These are phyloP conservation scores for Caenorhabditis afra DNA, from an alignment of 2,888 invertebrate species.

Conservation along the genomic window DNA sequence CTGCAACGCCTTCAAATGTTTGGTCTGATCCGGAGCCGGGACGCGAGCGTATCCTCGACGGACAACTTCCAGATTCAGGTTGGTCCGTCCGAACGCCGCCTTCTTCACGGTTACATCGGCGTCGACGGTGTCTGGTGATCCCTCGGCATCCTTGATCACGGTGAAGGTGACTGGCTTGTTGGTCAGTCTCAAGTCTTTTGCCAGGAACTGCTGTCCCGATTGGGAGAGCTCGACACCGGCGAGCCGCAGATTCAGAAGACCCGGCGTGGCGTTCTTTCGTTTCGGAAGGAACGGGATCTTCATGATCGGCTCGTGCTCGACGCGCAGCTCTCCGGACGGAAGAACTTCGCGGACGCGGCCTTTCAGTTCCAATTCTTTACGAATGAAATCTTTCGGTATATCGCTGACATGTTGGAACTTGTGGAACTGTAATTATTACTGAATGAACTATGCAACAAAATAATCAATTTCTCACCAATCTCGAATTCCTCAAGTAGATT, in stretches of 20 bases:
- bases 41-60: conserved; percentile 80
- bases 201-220: conserved; percentile 75
- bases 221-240: conserved; percentile 79
- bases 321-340: conserved; percentile 73
- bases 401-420: conserved; percentile 77
- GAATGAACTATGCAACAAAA: background rate
- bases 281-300: conserved; percentile 73
- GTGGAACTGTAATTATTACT: conserved; percentile 71
- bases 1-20: conserved; percentile 78
- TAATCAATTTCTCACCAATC: conserved; percentile 66
- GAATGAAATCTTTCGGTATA: conserved; percentile 79
- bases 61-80: conserved; percentile 79
- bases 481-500: conserved; percentile 76
- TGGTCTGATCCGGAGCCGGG: conserved; percentile 72
- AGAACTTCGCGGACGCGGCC: conserved; percentile 75
- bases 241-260: conserved; percentile 75
- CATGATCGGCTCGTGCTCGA: conserved; percentile 78
- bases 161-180: conserved; percentile 77
- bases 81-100: conserved; percentile 74
- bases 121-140: conserved; percentile 72
- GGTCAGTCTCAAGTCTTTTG: conserved; percentile 74
- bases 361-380: conserved; percentile 77
- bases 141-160: conserved; percentile 74
- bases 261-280: conserved; percentile 64
- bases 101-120: conserved; percentile 78